phyloP scores from a whole-genome alignment of 1,140 invertebrate genomes.

The Drosophila baimaii region DNA sequence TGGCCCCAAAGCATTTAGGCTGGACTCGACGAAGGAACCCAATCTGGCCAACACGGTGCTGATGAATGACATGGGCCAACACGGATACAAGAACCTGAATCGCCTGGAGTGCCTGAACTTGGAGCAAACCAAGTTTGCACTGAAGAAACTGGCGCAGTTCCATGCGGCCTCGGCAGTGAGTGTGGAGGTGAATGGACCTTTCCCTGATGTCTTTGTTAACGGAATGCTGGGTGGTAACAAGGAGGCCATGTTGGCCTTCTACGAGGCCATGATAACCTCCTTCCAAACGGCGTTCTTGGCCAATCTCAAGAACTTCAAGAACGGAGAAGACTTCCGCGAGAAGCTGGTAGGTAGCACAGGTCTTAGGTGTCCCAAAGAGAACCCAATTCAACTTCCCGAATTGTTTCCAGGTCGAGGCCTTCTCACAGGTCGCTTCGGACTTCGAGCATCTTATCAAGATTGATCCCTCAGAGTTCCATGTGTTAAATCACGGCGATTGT shows the following conservation, averaged over 20 bases:
- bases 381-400: background rate
- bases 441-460: slow-evolving; percentile 14
- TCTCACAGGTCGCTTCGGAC: slow-evolving; percentile 11
- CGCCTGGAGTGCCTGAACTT: slow-evolving; percentile 85
- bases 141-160: slow-evolving; percentile 86
- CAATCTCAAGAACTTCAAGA: slow-evolving; percentile 51
- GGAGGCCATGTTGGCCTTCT: slow-evolving; percentile 13
- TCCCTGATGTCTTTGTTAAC: slow-evolving; percentile 27
- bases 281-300: slow-evolving; percentile 47
- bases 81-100: slow-evolving; percentile 86
- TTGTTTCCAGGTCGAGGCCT: background rate
- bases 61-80: slow-evolving; percentile 85
- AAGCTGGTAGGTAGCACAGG: slow-evolving; percentile 45
- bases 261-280: slow-evolving; percentile 46
- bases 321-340: slow-evolving; percentile 54
- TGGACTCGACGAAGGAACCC: slow-evolving; percentile 47
- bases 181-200: slow-evolving; percentile 52
- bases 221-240: slow-evolving; percentile 45
- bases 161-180: slow-evolving; percentile 84
- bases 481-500: slow-evolving; percentile 88
- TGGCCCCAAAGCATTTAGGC: slow-evolving; percentile 53
- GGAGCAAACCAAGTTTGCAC: slow-evolving; percentile 84
- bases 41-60: slow-evolving; percentile 70
- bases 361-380: fast-evolving
- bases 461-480: slow-evolving; percentile 85